Conservation (phyloP, 2,888 invertebrate genomes). For the Pristionchus maxplancki region DNA sequence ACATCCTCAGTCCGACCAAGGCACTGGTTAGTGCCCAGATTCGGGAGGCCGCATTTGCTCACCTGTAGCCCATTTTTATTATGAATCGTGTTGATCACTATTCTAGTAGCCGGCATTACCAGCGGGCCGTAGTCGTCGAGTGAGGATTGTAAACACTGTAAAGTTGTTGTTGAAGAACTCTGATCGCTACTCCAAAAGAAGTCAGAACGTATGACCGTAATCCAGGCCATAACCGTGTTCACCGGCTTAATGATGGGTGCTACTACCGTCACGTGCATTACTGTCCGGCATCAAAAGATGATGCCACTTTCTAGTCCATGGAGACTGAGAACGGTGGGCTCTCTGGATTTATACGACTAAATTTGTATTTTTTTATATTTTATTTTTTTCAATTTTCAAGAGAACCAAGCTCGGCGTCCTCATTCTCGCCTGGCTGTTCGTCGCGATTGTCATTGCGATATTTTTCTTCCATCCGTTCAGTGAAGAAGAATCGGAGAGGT, state of each 20-base stretch:
- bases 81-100: too few species aligned
- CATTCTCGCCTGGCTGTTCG: neutral
- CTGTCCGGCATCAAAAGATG: neutral
- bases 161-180: too few species aligned
- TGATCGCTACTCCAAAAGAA: too few species aligned
- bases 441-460: neutral
- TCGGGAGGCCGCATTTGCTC: too few species aligned
- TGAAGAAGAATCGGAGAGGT: neutral
- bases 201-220: too few species aligned
- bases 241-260: too few species aligned
- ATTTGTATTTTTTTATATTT: neutral
- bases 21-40: neutral
- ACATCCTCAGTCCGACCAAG: neutral
- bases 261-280: neutral
- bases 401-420: neutral
- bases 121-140: too few species aligned
- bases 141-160: too few species aligned
- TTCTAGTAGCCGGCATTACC: too few species aligned
- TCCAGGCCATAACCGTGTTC: too few species aligned
- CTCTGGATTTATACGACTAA: neutral
- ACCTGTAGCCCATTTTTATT: too few species aligned
- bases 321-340: neutral
- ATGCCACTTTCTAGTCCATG: neutral
- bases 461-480: neutral
- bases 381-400: neutral